Percentiles rank a stretch among this genome's conserved stretches.
Conservation (phyloP, 2,888 invertebrate genomes). For the Ormyrus pomaceus region DNA sequence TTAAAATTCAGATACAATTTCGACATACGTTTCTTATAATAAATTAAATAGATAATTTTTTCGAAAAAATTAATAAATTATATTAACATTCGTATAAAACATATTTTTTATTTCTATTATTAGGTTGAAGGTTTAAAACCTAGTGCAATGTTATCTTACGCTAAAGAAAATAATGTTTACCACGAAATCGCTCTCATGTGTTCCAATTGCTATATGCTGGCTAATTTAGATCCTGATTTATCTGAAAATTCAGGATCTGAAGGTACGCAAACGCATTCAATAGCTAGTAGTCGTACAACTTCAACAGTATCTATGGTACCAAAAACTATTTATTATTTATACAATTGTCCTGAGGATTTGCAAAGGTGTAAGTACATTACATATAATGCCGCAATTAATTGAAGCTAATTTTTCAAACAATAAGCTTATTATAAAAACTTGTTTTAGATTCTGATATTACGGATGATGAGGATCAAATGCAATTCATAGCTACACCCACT, state of each 20-base stretch:
- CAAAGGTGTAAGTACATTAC: constrained; percentile 62
- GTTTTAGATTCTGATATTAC: constrained; percentile 60
- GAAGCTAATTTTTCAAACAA: neutral
- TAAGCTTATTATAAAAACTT: constrained; percentile 3
- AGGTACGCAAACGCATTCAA: constrained; percentile 50
- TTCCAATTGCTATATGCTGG: constrained; percentile 66
- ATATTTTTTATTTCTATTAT: constrained; percentile 14
- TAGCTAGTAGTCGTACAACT: constrained; percentile 42
- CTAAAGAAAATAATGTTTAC: constrained; percentile 69
- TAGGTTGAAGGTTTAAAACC: constrained; percentile 68
- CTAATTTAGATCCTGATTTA: constrained; percentile 65
- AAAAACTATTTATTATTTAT: constrained; percentile 65
- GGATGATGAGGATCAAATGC: constrained; percentile 62
- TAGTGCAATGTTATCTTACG: constrained; percentile 65
- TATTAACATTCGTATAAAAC: too few relatives aligned
- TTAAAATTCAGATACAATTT: too few relatives aligned
- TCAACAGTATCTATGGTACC: constrained; percentile 61
- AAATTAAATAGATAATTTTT: too few relatives aligned
- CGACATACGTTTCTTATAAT: too few relatives aligned
- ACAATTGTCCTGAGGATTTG: constrained; percentile 68
- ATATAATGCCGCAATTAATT: neutral
- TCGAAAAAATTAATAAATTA: too few relatives aligned
- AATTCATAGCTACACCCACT: constrained; percentile 75
- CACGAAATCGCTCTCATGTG: constrained; percentile 69
- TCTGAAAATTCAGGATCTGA: constrained; percentile 58